phyloP scores from a whole-genome alignment of 2,113 vertebrate species.

The Urocynchramus pylzowi region DNA sequence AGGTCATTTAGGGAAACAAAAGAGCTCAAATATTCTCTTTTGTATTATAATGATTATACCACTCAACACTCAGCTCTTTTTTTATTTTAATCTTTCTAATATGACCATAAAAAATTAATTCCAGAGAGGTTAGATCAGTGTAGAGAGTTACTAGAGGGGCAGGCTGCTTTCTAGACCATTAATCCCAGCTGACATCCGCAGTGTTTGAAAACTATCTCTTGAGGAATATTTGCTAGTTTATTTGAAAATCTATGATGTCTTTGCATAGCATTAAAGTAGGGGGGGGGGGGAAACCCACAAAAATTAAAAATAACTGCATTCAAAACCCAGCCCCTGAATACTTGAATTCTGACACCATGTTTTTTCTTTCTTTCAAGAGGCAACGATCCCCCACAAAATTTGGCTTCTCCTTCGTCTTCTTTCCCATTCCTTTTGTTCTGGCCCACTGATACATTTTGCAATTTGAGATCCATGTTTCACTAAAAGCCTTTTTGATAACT shows the following conservation, averaged over 20 bases:
- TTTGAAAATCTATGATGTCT: neutral
- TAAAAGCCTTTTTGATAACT: neutral
- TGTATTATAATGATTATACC: neutral
- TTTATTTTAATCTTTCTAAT: neutral
- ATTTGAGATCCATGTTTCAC: neutral
- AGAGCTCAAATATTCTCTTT: neutral
- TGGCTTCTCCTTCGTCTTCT: neutral
- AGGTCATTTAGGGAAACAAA: neutral
- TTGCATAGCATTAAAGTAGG: neutral
- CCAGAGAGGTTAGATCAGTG: neutral
- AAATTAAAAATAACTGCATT: neutral
- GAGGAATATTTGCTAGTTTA: neutral
- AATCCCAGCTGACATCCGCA: neutral
- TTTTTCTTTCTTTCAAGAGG: neutral
- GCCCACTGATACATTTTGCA: neutral
- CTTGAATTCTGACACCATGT: neutral
- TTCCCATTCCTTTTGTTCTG: neutral
- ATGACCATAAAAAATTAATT: neutral
- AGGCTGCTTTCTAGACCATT: neutral
- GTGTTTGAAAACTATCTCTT: neutral
- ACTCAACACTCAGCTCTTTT: neutral
- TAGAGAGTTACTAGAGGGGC: neutral
- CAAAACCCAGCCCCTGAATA: neutral
- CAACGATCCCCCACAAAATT: neutral
- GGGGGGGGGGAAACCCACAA: fast-evolving